These are phyloP conservation scores for Apodemia zela DNA, from an alignment of 2,888 invertebrate species.

Conservation along the genomic window DNA sequence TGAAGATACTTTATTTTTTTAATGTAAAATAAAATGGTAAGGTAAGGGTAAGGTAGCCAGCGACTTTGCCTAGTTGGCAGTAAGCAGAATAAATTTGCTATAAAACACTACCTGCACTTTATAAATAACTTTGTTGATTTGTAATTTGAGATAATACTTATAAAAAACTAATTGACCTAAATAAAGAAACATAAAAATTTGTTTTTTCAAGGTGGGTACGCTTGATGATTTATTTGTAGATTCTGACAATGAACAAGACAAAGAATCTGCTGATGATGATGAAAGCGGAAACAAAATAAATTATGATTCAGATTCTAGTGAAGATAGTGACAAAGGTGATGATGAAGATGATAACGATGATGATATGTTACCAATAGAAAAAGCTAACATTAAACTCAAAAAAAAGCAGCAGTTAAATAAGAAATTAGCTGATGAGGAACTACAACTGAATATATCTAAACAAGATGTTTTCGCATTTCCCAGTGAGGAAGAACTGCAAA, in stretches of 20 bases:
- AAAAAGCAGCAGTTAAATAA: constrained; percentile 85
- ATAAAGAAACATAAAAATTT: constrained; percentile 5
- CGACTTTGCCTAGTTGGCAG: too few relatives aligned
- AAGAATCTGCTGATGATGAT: constrained; percentile 38
- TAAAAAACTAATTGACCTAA: background rate
- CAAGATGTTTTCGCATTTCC: constrained; percentile 91
- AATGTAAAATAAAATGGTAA: too few relatives aligned
- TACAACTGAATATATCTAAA: constrained; percentile 88
- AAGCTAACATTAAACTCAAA: constrained; percentile 87
- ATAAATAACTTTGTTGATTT: too few relatives aligned
- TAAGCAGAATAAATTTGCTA: too few relatives aligned
- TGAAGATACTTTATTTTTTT: too few relatives aligned
- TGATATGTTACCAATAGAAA: constrained; percentile 92
- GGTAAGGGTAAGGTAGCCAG: too few relatives aligned
- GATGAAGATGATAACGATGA: constrained; percentile 72
- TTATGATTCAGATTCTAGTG: constrained; percentile 30
- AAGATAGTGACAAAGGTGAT: constrained; percentile 55
- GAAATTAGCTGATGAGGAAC: constrained; percentile 88
- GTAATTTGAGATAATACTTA: too few relatives aligned
- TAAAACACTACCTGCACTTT: too few relatives aligned
- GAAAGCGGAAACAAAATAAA: constrained; percentile 36
- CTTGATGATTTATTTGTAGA: constrained; percentile 78
- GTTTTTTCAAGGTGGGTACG: constrained; percentile 62
- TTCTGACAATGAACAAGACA: constrained; percentile 47
- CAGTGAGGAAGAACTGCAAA: constrained; percentile 85